Conservation (phyloP, 1,140 invertebrate genomes). For the Zeugodacus cucurbitae region DNA sequence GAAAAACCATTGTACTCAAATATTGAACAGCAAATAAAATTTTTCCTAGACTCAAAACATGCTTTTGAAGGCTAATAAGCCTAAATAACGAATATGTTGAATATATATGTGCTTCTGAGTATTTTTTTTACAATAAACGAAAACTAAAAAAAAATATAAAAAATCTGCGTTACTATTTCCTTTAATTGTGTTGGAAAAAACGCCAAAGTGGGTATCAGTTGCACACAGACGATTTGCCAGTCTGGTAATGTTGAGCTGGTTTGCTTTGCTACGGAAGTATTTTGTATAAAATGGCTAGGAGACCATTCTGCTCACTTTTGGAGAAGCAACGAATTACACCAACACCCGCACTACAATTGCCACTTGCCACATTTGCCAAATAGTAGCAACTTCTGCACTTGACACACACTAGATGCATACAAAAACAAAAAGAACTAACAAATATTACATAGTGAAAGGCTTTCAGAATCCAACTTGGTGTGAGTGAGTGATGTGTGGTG, state of each 20-base stretch:
- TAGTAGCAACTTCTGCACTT: constrained; percentile 33
- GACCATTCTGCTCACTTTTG: not conserved
- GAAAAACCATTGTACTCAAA: too few species aligned
- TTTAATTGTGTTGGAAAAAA: not conserved
- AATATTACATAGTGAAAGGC: not conserved
- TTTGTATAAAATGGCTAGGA: not conserved
- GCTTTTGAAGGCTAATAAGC: not conserved
- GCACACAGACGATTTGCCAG: constrained; percentile 2
- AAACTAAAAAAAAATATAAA: not conserved
- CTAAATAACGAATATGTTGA: too few species aligned
- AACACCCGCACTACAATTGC: not conserved
- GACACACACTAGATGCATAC: constrained; percentile 12
- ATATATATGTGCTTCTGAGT: not conserved
- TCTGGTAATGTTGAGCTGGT: not conserved
- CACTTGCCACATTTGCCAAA: not conserved
- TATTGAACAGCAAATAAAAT: not conserved
- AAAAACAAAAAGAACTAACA: not conserved
- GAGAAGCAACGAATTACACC: not conserved
- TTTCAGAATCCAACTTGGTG: not conserved
- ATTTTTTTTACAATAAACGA: too few species aligned
- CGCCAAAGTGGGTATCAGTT: constrained; percentile 9
- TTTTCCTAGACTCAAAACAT: not conserved
- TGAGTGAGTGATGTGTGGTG: not conserved
- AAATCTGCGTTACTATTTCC: not conserved
- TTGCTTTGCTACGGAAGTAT: not conserved